Evolutionary conservation across 2,113 vertebrate species (phyloP).

Genomic region (Toxostoma redivivum): DNA sequence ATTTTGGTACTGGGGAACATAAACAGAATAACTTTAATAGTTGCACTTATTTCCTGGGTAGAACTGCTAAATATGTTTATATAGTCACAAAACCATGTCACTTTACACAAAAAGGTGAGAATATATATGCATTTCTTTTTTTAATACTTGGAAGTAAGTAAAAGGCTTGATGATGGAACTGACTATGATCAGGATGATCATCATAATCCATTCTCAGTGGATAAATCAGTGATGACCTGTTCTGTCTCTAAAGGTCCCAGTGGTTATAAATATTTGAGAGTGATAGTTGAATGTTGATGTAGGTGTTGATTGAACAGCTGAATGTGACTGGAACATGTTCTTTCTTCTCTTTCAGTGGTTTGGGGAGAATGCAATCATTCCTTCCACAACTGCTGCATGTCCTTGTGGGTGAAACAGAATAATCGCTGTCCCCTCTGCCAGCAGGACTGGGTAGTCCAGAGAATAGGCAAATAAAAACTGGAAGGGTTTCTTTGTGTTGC

Average conservation of each 20-base stretch:
- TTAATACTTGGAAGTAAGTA: not conserved
- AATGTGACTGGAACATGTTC: slow-evolving; percentile 16
- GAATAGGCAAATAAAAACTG: slow-evolving; percentile 90
- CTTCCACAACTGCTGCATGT: slow-evolving; percentile 99
- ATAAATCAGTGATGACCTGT: not conserved
- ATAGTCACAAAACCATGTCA: not conserved
- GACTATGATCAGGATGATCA: not conserved
- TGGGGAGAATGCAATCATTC: slow-evolving; percentile 99
- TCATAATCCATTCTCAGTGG: not conserved
- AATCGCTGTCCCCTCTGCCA: slow-evolving; percentile 98
- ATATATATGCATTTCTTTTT: not conserved
- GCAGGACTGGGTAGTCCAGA: slow-evolving; percentile 99
- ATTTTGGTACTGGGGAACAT: not conserved
- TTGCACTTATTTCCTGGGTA: not conserved
- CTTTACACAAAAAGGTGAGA: not conserved
- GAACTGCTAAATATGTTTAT: not conserved
- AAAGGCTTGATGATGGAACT: not conserved
- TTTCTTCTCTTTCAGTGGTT: slow-evolving; percentile 85
- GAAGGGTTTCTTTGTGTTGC: not conserved
- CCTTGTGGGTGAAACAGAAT: slow-evolving; percentile 99
- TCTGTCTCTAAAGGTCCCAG: not conserved
- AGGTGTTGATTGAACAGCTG: not conserved
- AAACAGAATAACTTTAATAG: not conserved
- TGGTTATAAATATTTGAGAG: not conserved
- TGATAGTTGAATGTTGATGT: not conserved